These are phyloP conservation scores for Proctacanthus coquilletti DNA, from an alignment of 1,140 invertebrate species.

Conservation along the genomic window DNA sequence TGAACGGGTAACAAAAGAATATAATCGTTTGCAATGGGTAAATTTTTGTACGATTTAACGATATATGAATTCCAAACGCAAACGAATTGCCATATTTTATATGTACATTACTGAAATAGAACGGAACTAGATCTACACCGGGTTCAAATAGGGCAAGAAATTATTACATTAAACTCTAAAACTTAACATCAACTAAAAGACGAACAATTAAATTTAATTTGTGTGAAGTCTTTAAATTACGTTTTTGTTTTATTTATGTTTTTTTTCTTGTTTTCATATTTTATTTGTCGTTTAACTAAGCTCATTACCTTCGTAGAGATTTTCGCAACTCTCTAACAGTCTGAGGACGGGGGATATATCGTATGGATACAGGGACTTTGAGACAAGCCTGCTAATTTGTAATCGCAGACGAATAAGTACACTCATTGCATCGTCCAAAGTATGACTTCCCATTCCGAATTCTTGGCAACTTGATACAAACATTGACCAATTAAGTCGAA, in stretches of 20 bases:
- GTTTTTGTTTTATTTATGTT: background rate
- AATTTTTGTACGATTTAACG: too few relatives aligned
- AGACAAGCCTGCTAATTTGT: slow-evolving; percentile 66
- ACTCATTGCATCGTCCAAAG: slow-evolving; percentile 67
- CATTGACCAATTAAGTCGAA: slow-evolving; percentile 65
- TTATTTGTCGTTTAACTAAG: slow-evolving; percentile 33
- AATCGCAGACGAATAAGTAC: slow-evolving; percentile 62
- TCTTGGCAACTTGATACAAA: slow-evolving; percentile 61
- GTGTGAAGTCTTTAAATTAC: too few relatives aligned
- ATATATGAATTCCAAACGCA: too few relatives aligned
- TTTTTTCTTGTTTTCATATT: background rate
- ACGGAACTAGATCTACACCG: too few relatives aligned
- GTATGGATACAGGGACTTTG: slow-evolving; percentile 71
- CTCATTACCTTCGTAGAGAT: slow-evolving; percentile 67
- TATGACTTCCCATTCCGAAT: slow-evolving; percentile 37
- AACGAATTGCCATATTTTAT: too few relatives aligned
- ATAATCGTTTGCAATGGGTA: too few relatives aligned
- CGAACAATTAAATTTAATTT: too few relatives aligned
- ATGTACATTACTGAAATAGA: too few relatives aligned
- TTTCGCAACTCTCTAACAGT: slow-evolving; percentile 69
- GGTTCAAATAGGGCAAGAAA: too few relatives aligned
- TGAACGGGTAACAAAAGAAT: too few relatives aligned
- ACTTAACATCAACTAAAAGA: too few relatives aligned
- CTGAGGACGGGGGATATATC: slow-evolving; percentile 77
- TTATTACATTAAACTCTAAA: too few relatives aligned